Evolutionary conservation across 2,797 vertebrate genomes (phyloP), one percentile per base, ranked within the genome.

Genomic region (Alcedo quadribrachys): DNA sequence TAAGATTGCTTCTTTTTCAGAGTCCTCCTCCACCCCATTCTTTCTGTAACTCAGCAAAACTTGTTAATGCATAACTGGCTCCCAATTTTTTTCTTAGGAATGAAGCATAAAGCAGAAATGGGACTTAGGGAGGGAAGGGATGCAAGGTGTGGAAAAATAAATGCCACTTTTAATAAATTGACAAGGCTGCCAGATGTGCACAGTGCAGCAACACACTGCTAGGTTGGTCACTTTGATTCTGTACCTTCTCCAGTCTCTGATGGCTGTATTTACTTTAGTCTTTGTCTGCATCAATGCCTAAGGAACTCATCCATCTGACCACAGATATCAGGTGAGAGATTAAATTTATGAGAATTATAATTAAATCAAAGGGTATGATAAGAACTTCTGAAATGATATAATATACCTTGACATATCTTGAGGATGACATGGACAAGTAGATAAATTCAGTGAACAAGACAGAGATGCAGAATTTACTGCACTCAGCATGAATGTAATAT

Each of bases 201-300:
- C 35, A 55, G 37, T 10, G 13, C 19, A 67, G 20, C 32, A 55
- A 46, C 24, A 63, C 0, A 3, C 8, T 81, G 17, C 18, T 76
- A 43, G 12, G 21, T 46, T 1, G 1, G 20, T 27, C 32, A 27
- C 6, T 66, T 37, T 75, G 33, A 46, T 80, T 43, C 33, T 71
- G 7, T 11, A 67, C 15, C 5, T 67, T 65, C 37, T 78, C n/a
- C 32, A 81, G 35, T 30, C 58, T 54, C 45, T 28, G n/a, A 32
- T 6, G 18, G 25, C 15, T 1, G 0, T 9, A 46, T 35, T 53
- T 53, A 28, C 6, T 37, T 51, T 35, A 55, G 33, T 1, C 3
- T 33, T 76, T 63, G 11, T 24, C 27, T 58, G 16, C 8, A 6
- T n/a, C n/a, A 69, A 15, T 0, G 0, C 19, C 28, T 61, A 79